Evolutionary conservation across 2,797 vertebrate species (phyloP).

Genomic region (Melanotaenia trifasciata): DNA sequence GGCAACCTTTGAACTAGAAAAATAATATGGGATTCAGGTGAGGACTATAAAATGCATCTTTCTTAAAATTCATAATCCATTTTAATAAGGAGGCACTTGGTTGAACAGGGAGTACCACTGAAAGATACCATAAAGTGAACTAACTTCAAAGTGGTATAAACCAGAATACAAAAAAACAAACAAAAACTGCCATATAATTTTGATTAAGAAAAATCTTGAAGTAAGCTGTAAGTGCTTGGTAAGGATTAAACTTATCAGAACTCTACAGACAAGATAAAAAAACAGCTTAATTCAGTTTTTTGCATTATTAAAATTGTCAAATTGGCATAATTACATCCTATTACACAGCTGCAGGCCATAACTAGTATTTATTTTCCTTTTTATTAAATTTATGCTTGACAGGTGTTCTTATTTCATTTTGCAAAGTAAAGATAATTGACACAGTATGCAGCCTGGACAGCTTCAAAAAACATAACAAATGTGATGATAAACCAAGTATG

Average conservation of each 20-base stretch:
- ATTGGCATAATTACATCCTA: conserved; percentile 57
- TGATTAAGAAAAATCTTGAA: neutral
- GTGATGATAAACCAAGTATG: neutral
- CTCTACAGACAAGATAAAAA: conserved; percentile 27
- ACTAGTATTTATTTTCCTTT: conserved; percentile 41
- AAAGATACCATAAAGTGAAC: neutral
- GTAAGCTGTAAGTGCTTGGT: neutral
- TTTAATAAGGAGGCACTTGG: neutral
- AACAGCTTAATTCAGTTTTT: conserved; percentile 34
- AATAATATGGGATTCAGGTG: neutral
- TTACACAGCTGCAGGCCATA: conserved; percentile 51
- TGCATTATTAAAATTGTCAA: conserved; percentile 48
- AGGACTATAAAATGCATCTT: neutral
- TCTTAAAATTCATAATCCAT: neutral
- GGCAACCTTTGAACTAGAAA: neutral
- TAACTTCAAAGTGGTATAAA: neutral
- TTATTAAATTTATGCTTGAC: conserved; percentile 49
- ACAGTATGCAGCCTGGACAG: conserved; percentile 7
- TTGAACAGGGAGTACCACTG: neutral
- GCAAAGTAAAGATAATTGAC: conserved; percentile 25
- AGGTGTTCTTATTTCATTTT: conserved; percentile 32
- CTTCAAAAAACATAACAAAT: conserved; percentile 2
- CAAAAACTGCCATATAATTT: neutral
- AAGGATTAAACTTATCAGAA: conserved; percentile 31
- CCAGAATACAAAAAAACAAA: neutral